phyloP scores from a whole-genome alignment of 2,113 vertebrate species.

The Oncorhynchus kisutch region DNA sequence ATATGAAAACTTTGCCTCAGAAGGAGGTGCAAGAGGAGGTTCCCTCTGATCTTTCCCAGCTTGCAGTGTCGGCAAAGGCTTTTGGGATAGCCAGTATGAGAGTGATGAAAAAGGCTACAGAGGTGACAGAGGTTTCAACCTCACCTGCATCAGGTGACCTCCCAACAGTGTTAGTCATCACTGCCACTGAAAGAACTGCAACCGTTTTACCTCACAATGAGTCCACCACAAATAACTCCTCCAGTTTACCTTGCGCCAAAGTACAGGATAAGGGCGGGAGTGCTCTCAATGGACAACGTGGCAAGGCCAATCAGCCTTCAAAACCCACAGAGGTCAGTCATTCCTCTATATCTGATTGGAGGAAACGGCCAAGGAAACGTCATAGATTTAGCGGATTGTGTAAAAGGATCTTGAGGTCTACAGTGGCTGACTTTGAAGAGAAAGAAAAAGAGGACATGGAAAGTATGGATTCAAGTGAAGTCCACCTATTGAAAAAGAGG shows the following conservation, averaged over 20 bases:
- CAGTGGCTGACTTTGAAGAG: not conserved
- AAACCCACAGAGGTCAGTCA: conserved; percentile 14
- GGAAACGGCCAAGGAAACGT: conserved; percentile 36
- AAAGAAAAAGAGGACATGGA: not conserved
- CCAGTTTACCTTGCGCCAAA: conserved; percentile 28
- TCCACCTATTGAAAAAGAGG: too few species aligned
- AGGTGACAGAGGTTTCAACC: not conserved
- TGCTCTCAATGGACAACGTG: conserved; percentile 18
- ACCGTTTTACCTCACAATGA: conserved; percentile 10
- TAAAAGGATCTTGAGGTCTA: conserved; percentile 31
- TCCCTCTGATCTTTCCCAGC: not conserved
- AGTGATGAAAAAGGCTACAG: not conserved
- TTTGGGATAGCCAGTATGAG: not conserved
- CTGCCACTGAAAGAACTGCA: conserved; percentile 47
- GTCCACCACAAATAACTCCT: conserved; percentile 24
- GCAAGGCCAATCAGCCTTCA: conserved; percentile 10
- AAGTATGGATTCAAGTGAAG: too few species aligned
- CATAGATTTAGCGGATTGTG: conserved; percentile 42
- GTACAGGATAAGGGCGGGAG: conserved; percentile 22
- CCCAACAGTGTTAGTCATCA: conserved; percentile 61
- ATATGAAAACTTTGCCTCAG: too few species aligned
- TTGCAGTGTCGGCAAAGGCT: not conserved
- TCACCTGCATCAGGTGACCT: conserved; percentile 47
- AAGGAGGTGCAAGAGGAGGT: too few species aligned
- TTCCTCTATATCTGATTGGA: conserved; percentile 30